phyloP scores from a whole-genome alignment of 2,888 invertebrate species.

The Liodrosophila aerea region DNA sequence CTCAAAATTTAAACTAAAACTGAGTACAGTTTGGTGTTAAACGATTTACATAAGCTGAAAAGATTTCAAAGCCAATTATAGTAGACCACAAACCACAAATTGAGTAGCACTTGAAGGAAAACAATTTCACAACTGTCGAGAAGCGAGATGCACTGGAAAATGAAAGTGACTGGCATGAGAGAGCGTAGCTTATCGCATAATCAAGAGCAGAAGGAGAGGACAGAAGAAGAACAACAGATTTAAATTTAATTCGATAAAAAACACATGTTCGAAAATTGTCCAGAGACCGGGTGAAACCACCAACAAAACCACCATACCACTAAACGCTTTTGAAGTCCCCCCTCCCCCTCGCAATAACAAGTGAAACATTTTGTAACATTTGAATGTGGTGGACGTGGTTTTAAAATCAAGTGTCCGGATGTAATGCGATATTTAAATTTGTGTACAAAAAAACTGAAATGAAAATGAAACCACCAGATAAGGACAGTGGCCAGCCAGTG shows the following conservation, averaged over 20 bases:
- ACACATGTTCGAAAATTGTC: constrained; percentile 70
- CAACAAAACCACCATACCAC: constrained; percentile 15
- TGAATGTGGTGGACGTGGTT: constrained; percentile 56
- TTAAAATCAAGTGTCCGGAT: constrained; percentile 71
- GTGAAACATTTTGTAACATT: constrained; percentile 70
- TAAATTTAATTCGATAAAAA: constrained; percentile 66
- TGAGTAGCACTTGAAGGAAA: not conserved
- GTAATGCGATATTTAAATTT: constrained; percentile 77
- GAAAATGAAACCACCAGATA: constrained; percentile 35
- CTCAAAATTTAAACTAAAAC: too few species aligned
- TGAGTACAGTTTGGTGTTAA: too few species aligned
- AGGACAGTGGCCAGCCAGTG: constrained; percentile 1
- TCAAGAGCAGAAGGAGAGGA: constrained; percentile 55
- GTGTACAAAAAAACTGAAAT: constrained; percentile 18
- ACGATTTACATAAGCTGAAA: too few species aligned
- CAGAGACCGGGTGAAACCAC: constrained; percentile 42
- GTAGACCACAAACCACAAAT: not conserved
- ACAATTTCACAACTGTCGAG: not conserved
- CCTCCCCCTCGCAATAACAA: constrained; percentile 11
- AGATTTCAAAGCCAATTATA: too few species aligned
- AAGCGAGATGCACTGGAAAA: constrained; percentile 32
- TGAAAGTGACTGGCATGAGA: constrained; percentile 21
- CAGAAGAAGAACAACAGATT: constrained; percentile 67
- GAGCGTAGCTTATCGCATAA: constrained; percentile 60
- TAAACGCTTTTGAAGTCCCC: not conserved